These are phyloP conservation scores for Dasypogon diadema DNA, from an alignment of 2,888 invertebrate species.

Conservation along the genomic window DNA sequence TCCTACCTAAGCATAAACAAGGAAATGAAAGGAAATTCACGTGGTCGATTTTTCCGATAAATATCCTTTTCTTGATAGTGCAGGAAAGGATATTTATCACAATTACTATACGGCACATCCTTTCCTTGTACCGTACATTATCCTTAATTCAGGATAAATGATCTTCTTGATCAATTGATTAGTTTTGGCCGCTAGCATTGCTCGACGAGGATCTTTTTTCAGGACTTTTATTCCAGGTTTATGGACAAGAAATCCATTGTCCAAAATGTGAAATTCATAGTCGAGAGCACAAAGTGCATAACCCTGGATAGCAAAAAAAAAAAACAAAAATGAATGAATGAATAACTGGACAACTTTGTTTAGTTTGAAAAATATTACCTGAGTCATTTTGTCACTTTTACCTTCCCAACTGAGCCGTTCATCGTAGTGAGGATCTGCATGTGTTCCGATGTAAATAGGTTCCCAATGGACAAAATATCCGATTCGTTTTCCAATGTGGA, in stretches of 20 bases:
- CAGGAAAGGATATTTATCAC: slow-evolving; percentile 59
- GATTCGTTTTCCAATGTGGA: slow-evolving; percentile 85
- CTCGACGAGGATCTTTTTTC: slow-evolving; percentile 82
- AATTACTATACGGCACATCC: slow-evolving; percentile 83
- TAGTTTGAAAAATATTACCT: too few relatives aligned
- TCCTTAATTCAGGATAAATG: slow-evolving; percentile 87
- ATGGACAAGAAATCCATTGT: slow-evolving; percentile 93
- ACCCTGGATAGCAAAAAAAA: slow-evolving; percentile 74
- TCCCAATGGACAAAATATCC: slow-evolving; percentile 90
- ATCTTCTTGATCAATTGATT: slow-evolving; percentile 82
- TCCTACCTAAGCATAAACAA: slow-evolving; percentile 49
- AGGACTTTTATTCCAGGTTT: slow-evolving; percentile 91
- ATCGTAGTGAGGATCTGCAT: slow-evolving; percentile 89
- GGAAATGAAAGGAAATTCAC: slow-evolving; percentile 49
- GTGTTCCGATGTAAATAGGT: slow-evolving; percentile 92
- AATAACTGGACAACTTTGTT: too few relatives aligned
- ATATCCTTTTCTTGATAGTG: slow-evolving; percentile 55
- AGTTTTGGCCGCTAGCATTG: slow-evolving; percentile 81
- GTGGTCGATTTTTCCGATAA: slow-evolving; percentile 54
- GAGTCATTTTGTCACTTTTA: slow-evolving; percentile 95
- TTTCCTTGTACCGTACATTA: slow-evolving; percentile 82
- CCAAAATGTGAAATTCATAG: slow-evolving; percentile 92
- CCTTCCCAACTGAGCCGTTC: slow-evolving; percentile 95
- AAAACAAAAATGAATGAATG: slow-evolving; percentile 29
- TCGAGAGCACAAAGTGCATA: slow-evolving; percentile 90